Evolutionary conservation across 1,140 invertebrate genomes (phyloP).

Genomic region (Aphaenogaster rudis): DNA sequence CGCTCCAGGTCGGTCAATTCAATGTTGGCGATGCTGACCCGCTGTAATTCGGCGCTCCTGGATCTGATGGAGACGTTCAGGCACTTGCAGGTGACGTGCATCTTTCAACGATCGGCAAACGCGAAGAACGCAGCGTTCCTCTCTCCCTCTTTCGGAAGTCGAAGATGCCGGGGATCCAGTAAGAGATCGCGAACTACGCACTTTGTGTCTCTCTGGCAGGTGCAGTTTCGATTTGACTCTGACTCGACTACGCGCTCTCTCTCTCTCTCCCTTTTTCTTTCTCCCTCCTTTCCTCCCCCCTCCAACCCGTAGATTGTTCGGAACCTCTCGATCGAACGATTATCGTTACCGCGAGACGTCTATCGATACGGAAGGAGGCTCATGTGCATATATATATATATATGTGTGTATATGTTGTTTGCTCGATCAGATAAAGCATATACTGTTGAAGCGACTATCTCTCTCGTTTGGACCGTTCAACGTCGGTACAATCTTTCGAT

Average conservation of each 20-base stretch:
- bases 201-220: background rate
- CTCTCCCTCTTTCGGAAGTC: background rate
- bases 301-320: background rate
- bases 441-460: background rate
- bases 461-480: background rate
- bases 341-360: background rate
- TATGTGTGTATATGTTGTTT: too few species aligned
- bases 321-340: background rate
- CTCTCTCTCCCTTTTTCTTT: background rate
- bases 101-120: slow-evolving; percentile 61
- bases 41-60: slow-evolving; percentile 81
- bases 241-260: background rate
- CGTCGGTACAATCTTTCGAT: background rate
- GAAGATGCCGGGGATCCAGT: background rate
- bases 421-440: too few species aligned
- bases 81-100: slow-evolving; percentile 86
- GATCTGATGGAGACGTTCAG: slow-evolving; percentile 86
- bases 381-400: too few species aligned
- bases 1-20: slow-evolving; percentile 82
- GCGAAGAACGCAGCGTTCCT: background rate
- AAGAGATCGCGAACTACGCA: background rate
- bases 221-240: background rate
- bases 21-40: slow-evolving; percentile 81
- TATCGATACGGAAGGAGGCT: too few species aligned
- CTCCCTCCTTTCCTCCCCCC: background rate